A percentile compares a stretch with the other conserved stretches of the same genome.
These are phyloP conservation scores for Notothenia coriiceps DNA, from an alignment of 2,113 vertebrate genomes.

Conservation along the genomic window DNA sequence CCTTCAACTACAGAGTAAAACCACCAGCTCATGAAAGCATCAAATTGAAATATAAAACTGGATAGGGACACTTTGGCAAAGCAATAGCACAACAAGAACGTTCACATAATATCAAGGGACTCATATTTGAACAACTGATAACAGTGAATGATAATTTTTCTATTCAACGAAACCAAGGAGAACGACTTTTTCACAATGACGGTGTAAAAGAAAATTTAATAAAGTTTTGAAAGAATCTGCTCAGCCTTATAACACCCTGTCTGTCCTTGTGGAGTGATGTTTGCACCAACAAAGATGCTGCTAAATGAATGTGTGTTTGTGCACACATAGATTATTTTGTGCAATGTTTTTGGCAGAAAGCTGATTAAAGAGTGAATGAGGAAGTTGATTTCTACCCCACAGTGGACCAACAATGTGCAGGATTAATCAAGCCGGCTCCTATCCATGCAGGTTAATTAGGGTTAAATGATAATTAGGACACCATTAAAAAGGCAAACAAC, in stretches of 20 bases:
- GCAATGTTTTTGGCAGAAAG: conserved; percentile 61
- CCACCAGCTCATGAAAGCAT: conserved; percentile 55
- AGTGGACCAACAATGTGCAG: conserved; percentile 71
- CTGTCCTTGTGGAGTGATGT: conserved; percentile 60
- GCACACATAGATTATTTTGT: conserved; percentile 37
- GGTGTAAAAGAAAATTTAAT: conserved; percentile 19
- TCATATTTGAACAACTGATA: conserved; percentile 38
- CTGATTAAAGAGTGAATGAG: conserved; percentile 78
- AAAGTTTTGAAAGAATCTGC: conserved; percentile 35
- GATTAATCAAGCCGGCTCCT: conserved; percentile 76
- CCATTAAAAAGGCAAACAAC: conserved; percentile 79
- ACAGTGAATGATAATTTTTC: conserved; percentile 27
- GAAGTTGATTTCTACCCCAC: conserved; percentile 72
- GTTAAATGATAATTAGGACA: conserved; percentile 85
- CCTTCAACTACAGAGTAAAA: conserved; percentile 62
- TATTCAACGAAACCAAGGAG: conserved; percentile 31
- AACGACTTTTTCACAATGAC: conserved; percentile 28
- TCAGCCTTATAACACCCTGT: background rate
- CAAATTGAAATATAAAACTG: conserved; percentile 60
- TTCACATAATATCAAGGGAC: conserved; percentile 22
- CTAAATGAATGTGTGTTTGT: conserved; percentile 27
- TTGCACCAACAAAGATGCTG: conserved; percentile 50
- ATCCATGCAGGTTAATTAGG: conserved; percentile 83
- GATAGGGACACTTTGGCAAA: conserved; percentile 29
- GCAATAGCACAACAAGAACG: conserved; percentile 35